phyloP scores from a whole-genome alignment of 2,797 vertebrate species.

The Xenopus petersii region DNA sequence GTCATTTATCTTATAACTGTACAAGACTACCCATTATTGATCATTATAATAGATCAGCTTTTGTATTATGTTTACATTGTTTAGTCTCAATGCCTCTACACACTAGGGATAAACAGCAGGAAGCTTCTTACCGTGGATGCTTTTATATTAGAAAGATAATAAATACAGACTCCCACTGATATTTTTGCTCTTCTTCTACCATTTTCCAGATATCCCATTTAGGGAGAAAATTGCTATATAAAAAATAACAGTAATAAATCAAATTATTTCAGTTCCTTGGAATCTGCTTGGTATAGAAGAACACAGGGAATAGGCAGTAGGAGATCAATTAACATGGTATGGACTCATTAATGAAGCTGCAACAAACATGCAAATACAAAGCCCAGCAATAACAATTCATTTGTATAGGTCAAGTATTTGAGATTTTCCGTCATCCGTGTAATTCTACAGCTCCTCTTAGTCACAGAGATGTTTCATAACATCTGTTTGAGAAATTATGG shows the following conservation, averaged over 20 bases:
- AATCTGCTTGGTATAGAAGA: too few relatives aligned
- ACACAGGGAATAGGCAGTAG: too few relatives aligned
- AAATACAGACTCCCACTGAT: slow-evolving; percentile 16
- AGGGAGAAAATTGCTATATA: background rate
- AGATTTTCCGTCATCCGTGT: background rate
- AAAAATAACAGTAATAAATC: background rate
- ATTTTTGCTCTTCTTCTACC: slow-evolving; percentile 7
- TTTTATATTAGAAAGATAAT: slow-evolving; percentile 20
- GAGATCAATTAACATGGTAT: too few relatives aligned
- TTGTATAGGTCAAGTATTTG: too few relatives aligned
- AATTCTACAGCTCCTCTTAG: too few relatives aligned
- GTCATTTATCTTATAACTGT: slow-evolving; percentile 41
- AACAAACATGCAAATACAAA: too few relatives aligned
- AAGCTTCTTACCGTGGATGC: slow-evolving; percentile 11
- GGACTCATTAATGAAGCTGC: too few relatives aligned
- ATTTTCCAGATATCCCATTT: background rate
- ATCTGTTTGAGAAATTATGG: too few relatives aligned
- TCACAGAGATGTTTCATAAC: too few relatives aligned
- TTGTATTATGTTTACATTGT: slow-evolving; percentile 38
- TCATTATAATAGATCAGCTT: slow-evolving; percentile 42
- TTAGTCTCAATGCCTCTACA: slow-evolving; percentile 29
- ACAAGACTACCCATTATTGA: slow-evolving; percentile 39
- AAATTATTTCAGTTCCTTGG: too few relatives aligned
- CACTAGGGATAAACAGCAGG: slow-evolving; percentile 33
- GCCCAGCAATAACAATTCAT: too few relatives aligned